Evolutionary conservation across 37 sponge, comb jelly and placozoan species (phyloP), one percentile per base, ranked within the genome.

Genomic region (Eunapius fragilis): DNA sequence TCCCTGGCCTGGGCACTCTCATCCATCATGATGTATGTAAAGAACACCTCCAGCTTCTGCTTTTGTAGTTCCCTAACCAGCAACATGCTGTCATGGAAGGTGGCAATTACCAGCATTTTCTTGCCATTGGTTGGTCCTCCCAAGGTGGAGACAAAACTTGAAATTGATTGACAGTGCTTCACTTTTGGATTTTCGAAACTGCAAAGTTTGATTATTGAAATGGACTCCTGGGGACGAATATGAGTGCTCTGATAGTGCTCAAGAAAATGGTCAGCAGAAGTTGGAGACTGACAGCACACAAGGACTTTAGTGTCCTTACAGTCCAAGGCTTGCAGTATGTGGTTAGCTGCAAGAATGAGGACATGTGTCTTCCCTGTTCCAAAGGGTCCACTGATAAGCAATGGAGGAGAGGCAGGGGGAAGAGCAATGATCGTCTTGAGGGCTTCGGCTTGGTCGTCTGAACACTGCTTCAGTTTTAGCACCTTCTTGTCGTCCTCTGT

Each of bases 341-440:
- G 24, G 25, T 68, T 71, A 22, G 83, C 81, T 34, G 91, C 81
- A 0, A 91, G 48, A 25, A 84, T 79, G 23, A 91, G 87, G 6
- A 91, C n/a, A n/a, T 84, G 71, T 31, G 87, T 87, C 75, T 91
- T 91, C 1, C 91, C 91, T 30, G 87, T 77, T 25, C 91, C 91
- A 87, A 91, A 91, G n/a, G 91, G 37, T 27, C 91, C 91, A 87
- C 76, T 58, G 2, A 91, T 31, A 25, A 91, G 77, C 3, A 87
- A 37, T 31, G 91, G 91, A 23, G 91, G 88, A 35, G 82, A 75
- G 38, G 58, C 58, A 3, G 82, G 34, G 11, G 88, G 76, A 28
- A 31, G 36, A 26, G 45, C 6, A 6, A 34, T 3, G 73, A 30
- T 32, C 28, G 27, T 9, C 22, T 58, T 58, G 14, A 32, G 31